Conservation (phyloP, 2,888 invertebrate genomes). For the Amaurobius ferox region DNA sequence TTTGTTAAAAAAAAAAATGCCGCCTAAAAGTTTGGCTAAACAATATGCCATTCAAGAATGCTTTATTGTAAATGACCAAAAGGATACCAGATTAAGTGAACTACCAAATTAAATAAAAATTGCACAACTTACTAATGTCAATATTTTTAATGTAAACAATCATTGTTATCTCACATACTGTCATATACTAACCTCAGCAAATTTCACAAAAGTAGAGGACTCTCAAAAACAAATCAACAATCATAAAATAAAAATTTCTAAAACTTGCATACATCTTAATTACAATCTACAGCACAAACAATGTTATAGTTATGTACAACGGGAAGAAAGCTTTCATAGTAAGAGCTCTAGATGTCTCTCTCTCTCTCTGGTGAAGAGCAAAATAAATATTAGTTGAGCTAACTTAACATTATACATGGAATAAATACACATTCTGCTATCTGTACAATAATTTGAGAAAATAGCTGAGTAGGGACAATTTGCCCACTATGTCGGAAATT, state of each 20-base stretch:
- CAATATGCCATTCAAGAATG: not conserved
- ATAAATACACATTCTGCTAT: constrained; percentile 67
- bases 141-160: constrained; percentile 34
- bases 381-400: constrained; percentile 62
- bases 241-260: constrained; percentile 59
- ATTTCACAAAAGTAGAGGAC: constrained; percentile 36
- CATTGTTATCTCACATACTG: constrained; percentile 50
- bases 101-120: not conserved
- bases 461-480: constrained; percentile 67
- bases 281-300: constrained; percentile 61
- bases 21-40: not conserved
- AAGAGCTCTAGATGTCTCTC: constrained; percentile 8
- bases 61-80: not conserved
- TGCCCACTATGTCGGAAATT: constrained; percentile 68
- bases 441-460: constrained; percentile 70
- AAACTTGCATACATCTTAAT: constrained; percentile 64
- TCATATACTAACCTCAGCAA: constrained; percentile 43
- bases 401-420: constrained; percentile 47
- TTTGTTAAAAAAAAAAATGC: not conserved
- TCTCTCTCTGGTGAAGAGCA: constrained; percentile 35
- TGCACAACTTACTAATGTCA: constrained; percentile 12
- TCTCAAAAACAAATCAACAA: constrained; percentile 61
- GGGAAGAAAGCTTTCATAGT: constrained; percentile 13
- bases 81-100: not conserved
- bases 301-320: constrained; percentile 34